Conservation (phyloP, 2,113 vertebrate species). For the Mugil cephalus region DNA sequence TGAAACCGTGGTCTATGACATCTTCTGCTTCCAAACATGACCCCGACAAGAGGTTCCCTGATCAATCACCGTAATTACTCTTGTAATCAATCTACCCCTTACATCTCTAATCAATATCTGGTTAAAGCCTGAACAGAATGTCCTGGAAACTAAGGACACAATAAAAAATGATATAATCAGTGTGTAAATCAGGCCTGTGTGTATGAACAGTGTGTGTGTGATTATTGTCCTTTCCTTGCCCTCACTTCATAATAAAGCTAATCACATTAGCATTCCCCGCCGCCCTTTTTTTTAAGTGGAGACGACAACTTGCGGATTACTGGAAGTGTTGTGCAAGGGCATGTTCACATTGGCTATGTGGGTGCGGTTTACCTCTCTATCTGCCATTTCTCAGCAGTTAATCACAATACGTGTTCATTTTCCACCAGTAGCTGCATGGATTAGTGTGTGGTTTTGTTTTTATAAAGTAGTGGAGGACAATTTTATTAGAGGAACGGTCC, state of each 20-base stretch:
- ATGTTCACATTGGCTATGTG: background rate
- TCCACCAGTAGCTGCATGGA: conserved; percentile 6
- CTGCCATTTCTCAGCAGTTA: background rate
- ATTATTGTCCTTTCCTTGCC: conserved; percentile 7
- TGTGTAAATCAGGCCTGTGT: background rate
- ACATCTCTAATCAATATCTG: conserved; percentile 19
- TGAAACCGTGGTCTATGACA: too few relatives aligned
- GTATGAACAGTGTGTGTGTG: background rate
- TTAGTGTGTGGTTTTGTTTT: conserved; percentile 14
- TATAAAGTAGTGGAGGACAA: too few relatives aligned
- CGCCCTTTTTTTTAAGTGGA: conserved; percentile 44
- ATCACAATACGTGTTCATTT: conserved; percentile 25
- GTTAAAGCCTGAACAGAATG: background rate
- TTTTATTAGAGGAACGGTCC: too few relatives aligned
- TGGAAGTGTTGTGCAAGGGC: conserved; percentile 2
- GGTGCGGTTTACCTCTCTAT: conserved; percentile 1
- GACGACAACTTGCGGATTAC: conserved; percentile 41
- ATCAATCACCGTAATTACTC: conserved; percentile 35
- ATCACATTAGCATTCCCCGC: conserved; percentile 66
- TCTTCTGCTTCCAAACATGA: too few relatives aligned
- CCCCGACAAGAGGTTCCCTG: background rate
- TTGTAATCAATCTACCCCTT: conserved; percentile 12
- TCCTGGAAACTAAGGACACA: background rate
- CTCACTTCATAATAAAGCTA: conserved; percentile 27
- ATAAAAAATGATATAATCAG: background rate